Evolutionary conservation across 92 coral and sea anemone species (phyloP).

Genomic region (Palythoa heliodiscus): DNA sequence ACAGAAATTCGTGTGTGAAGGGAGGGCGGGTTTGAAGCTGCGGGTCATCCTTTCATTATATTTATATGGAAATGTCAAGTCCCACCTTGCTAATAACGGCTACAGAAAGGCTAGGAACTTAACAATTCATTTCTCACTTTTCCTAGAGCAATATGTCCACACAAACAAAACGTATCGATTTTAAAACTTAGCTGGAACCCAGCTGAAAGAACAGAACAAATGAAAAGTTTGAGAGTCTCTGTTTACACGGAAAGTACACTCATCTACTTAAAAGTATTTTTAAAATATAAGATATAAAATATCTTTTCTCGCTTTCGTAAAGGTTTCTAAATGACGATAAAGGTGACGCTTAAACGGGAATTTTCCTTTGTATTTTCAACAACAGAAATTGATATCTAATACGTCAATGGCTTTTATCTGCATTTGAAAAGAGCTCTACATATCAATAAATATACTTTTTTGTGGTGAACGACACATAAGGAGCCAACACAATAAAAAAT

Average conservation of each 20-base stretch:
- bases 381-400: constrained; percentile 5
- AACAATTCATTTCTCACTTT: constrained; percentile 4
- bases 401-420: constrained; percentile 1
- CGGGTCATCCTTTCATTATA: constrained; percentile 29
- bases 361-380: neutral
- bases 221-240: neutral
- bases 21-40: constrained; percentile 30
- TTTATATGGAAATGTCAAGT: constrained; percentile 21
- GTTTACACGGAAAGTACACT: neutral
- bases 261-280: neutral
- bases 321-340: neutral
- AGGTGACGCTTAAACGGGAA: neutral
- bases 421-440: constrained; percentile 1
- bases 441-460: constrained; percentile 5
- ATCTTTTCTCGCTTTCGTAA: neutral
- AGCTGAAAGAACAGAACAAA: neutral
- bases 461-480: neutral
- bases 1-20: constrained; percentile 10
- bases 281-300: neutral
- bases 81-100: constrained; percentile 18
- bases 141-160: neutral
- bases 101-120: constrained; percentile 2
- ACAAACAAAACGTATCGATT: neutral
- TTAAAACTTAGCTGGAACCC: neutral
- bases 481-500: constrained; percentile 4